Base-by-base conservation (phyloP, 2,113 vertebrate species). In the Cygnus atratus region DNA sequence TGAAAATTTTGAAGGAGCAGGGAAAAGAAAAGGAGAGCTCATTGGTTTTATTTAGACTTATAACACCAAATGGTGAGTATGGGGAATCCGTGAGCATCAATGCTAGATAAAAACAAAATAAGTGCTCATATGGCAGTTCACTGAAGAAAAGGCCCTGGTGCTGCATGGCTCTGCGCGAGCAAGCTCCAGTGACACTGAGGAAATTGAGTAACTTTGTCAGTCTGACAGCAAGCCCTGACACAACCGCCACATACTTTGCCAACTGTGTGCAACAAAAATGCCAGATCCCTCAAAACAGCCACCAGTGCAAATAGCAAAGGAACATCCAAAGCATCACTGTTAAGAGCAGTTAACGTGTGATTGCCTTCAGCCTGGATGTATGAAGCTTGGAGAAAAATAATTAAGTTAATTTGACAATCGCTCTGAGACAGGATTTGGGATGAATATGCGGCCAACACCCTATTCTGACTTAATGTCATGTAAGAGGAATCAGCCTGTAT, bases 291-390 rank as follows among this genome's bases (percentile, higher is more conserved):
- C 31, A 3, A 2, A 55, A 44, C 13, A 28, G 92, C n/a, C 26
- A 4, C 0, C 39, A 10, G 11, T 2, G n/a, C 3, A 4, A 46
- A 33, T 0, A 7, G 80, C 13, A 58, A 35, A 24, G 67, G 18
- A 41, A 19, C 17, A 18, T 4, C 52, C 66, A 20, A 35, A 17
- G n/a, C 62, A 44, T 2, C 37, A 13, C n/a, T 3, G 11, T 6
- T 20, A 66, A 31, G 44, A 55, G 66, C 3, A 3, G 18, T 1
- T 31, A 33, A n/a, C 50, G 13, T 3, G 29, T 1, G 72, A 20
- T 2, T 46, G 67, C n/a, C 61, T 61, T 9, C 63, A 84, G 67
- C 43, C 33, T 73, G 55, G 43, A 16, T 24, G 17, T 7, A 28
- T 7, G 29, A 33, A 28, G 43, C 43, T 26, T 25, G 33, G 35